These are phyloP conservation scores for Formica aserva DNA, from an alignment of 2,888 invertebrate genomes.

Conservation along the genomic window DNA sequence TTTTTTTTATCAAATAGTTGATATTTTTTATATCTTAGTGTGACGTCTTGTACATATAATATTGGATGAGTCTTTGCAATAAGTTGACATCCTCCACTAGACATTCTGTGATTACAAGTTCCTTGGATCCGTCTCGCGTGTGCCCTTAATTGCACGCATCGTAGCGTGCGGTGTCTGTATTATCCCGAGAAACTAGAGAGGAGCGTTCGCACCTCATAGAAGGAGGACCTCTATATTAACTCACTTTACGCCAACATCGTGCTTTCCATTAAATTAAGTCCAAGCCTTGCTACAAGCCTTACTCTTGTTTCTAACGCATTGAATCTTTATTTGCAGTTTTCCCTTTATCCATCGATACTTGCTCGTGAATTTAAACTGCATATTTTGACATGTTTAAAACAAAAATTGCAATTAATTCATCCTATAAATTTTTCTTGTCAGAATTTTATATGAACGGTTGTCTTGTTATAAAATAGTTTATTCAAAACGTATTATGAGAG, in stretches of 20 bases:
- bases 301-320: neutral
- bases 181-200: constrained; percentile 70
- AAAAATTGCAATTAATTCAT: neutral
- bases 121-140: constrained; percentile 26
- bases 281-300: constrained; percentile 30
- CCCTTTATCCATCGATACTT: neutral
- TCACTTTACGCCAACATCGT: constrained; percentile 77
- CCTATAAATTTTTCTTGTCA: neutral
- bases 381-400: neutral
- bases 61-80: neutral
- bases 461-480: neutral
- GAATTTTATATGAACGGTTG: neutral
- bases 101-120: constrained; percentile 44
- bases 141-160: constrained; percentile 51
- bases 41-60: neutral
- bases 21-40: neutral
- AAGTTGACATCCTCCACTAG: constrained; percentile 38
- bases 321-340: neutral
- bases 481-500: neutral
- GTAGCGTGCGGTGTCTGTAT: constrained; percentile 69
- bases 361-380: neutral
- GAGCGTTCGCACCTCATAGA: constrained; percentile 66
- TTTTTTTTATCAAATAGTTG: neutral
- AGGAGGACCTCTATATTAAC: constrained; percentile 79
- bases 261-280: constrained; percentile 77